These are phyloP conservation scores for Formica aserva DNA, from an alignment of 2,888 invertebrate species.

Conservation along the genomic window DNA sequence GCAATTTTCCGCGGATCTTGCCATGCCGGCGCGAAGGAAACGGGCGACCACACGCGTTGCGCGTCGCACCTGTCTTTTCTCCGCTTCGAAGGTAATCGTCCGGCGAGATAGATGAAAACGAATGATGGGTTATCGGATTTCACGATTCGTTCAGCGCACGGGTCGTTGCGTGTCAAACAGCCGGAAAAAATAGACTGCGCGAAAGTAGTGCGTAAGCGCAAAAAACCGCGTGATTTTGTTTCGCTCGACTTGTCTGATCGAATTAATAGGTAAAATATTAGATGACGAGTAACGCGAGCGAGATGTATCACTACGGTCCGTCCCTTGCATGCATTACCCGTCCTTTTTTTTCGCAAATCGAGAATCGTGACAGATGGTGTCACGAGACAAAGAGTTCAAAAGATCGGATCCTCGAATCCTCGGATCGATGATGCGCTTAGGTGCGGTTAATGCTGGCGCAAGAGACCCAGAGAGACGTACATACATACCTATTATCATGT, in stretches of 20 bases:
- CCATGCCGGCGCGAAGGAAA: slow-evolving; percentile 14
- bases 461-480: slow-evolving; percentile 52
- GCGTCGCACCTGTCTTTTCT: slow-evolving; percentile 61
- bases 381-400: background rate
- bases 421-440: slow-evolving; percentile 32
- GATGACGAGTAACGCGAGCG: background rate
- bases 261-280: slow-evolving; percentile 29
- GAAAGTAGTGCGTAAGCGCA: background rate
- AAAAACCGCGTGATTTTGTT: background rate
- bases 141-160: slow-evolving; percentile 5
- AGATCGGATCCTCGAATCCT: background rate
- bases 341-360: background rate
- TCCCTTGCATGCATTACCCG: background rate
- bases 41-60: slow-evolving; percentile 19
- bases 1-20: slow-evolving; percentile 65
- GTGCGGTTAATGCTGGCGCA: slow-evolving; percentile 53
- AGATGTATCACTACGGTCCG: background rate
- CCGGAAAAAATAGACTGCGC: background rate
- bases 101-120: slow-evolving; percentile 38
- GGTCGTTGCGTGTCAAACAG: slow-evolving; percentile 31
- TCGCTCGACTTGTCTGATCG: background rate
- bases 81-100: slow-evolving; percentile 54
- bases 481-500: slow-evolving; percentile 67
- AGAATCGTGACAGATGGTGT: background rate
- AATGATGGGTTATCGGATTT: slow-evolving; percentile 41